Percentiles rank a stretch among this genome's conserved stretches.
phyloP scores from a whole-genome alignment of 2,113 vertebrate genomes.

The Buteo buteo region DNA sequence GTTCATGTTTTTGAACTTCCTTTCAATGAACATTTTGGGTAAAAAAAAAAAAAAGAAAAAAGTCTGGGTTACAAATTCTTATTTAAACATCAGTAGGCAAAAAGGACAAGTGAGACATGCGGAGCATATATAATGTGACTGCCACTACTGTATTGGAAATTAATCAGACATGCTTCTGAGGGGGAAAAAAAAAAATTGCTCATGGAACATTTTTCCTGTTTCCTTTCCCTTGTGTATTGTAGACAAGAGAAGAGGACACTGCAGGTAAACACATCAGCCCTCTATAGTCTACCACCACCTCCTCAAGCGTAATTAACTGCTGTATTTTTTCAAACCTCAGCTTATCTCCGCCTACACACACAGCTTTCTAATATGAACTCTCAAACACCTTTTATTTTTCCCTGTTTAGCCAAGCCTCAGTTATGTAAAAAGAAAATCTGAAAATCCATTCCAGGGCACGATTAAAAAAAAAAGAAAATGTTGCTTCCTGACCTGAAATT shows the following conservation, averaged over 20 bases:
- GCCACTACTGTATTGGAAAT: neutral
- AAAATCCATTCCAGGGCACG: neutral
- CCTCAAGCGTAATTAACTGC: neutral
- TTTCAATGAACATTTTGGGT: neutral
- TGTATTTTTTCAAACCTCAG: neutral
- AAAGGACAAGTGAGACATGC: neutral
- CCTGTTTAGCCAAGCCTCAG: neutral
- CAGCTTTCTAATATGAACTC: neutral
- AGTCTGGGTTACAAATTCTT: neutral
- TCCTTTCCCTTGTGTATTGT: neutral
- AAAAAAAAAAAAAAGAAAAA: neutral
- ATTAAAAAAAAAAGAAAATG: neutral
- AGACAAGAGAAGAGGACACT: neutral
- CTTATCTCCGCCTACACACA: neutral
- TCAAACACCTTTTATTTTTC: neutral
- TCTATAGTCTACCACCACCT: neutral
- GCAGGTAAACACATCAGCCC: neutral
- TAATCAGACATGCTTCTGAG: neutral
- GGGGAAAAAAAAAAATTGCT: neutral
- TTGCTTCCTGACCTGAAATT: neutral
- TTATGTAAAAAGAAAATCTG: neutral
- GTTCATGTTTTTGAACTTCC: neutral
- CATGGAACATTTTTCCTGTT: neutral
- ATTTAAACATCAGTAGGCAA: constrained; percentile 19
- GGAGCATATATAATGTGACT: neutral